Percentiles rank a stretch among this genome's conserved stretches.
phyloP scores from a whole-genome alignment of 1,140 invertebrate species.

The Drosophila orosa region DNA sequence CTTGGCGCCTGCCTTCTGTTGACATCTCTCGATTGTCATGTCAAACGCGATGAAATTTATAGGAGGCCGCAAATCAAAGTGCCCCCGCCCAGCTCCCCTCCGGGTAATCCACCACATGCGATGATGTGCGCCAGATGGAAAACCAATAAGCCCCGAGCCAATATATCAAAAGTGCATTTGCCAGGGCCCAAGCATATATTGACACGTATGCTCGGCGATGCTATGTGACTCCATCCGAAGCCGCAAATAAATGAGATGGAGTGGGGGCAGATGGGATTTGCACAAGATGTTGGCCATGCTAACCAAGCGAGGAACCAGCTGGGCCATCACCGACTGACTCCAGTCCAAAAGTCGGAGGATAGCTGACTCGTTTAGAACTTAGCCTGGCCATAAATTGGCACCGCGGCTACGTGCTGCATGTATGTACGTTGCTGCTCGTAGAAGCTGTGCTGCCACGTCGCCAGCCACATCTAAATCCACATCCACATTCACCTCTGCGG shows the following conservation, averaged over 20 bases:
- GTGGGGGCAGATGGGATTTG: conserved; percentile 24
- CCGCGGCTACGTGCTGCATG: conserved; percentile 23
- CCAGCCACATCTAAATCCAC: conserved; percentile 32
- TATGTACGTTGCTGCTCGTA: background rate
- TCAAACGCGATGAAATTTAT: conserved; percentile 76
- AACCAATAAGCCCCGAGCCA: conserved; percentile 72
- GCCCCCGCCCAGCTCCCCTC: background rate
- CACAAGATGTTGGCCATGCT: conserved; percentile 59
- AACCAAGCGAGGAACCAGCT: conserved; percentile 38
- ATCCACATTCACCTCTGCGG: conserved; percentile 2
- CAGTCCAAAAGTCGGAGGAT: conserved; percentile 32
- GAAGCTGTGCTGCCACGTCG: conserved; percentile 54
- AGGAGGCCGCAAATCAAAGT: conserved; percentile 61
- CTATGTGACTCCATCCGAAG: conserved; percentile 38
- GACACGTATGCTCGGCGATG: conserved; percentile 55
- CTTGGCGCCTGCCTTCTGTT: conserved; percentile 57
- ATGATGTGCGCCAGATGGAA: conserved; percentile 55
- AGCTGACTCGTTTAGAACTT: conserved; percentile 63
- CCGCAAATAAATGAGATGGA: conserved; percentile 55
- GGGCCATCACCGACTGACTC: conserved; percentile 17
- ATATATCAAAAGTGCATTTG: conserved; percentile 79
- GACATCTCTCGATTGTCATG: conserved; percentile 78
- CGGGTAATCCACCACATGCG: conserved; percentile 32
- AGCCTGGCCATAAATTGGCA: conserved; percentile 72
- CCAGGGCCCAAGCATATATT: conserved; percentile 46